phyloP scores from a whole-genome alignment of 2,797 vertebrate species.

The Halcyon badia region DNA sequence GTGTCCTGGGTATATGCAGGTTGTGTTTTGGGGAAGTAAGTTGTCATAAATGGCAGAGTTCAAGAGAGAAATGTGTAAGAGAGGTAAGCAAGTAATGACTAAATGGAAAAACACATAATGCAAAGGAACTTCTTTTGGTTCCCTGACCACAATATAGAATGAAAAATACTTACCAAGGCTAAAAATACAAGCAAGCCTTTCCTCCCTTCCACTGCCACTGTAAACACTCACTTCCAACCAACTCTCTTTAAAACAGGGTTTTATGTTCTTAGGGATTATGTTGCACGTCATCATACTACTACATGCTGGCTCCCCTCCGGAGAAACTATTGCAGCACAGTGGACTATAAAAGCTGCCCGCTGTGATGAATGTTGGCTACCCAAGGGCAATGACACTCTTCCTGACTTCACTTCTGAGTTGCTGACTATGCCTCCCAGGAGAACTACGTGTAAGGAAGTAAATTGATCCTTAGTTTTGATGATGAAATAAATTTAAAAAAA shows the following conservation, averaged over 20 bases:
- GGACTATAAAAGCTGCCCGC: constrained; percentile 28
- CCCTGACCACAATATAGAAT: background rate
- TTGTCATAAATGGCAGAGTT: background rate
- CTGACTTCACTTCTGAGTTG: background rate
- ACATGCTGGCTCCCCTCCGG: constrained; percentile 36
- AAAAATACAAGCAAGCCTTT: background rate
- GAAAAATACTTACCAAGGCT: background rate
- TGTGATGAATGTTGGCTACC: constrained; percentile 32
- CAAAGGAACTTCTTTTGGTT: background rate
- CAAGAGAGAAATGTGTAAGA: background rate
- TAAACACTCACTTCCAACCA: background rate
- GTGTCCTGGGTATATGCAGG: background rate
- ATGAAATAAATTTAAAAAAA: background rate
- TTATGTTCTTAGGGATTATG: constrained; percentile 38
- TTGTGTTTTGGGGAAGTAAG: background rate
- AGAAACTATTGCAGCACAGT: background rate
- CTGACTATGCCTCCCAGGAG: constrained; percentile 6
- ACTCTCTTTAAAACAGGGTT: background rate
- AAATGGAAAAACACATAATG: background rate
- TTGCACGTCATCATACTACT: background rate
- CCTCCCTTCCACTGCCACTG: background rate
- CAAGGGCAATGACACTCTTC: constrained; percentile 36
- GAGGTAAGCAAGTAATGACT: background rate
- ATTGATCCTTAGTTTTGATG: background rate
- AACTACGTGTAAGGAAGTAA: background rate